Evolutionary conservation across 2,113 vertebrate species (phyloP).

Genomic region (Myotis davidii): DNA sequence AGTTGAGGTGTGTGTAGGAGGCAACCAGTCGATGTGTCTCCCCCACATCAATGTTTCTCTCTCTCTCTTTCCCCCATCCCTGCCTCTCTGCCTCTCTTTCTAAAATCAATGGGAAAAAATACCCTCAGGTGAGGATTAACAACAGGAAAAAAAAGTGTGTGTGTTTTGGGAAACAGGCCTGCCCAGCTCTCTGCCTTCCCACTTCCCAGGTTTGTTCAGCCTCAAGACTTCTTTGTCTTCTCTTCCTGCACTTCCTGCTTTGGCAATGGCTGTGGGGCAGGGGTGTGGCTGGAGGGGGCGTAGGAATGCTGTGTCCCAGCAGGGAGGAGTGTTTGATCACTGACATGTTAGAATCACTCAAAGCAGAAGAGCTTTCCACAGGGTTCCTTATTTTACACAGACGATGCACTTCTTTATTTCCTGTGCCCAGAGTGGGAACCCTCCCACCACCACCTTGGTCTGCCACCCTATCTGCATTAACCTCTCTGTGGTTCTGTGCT

Average conservation of each 20-base stretch:
- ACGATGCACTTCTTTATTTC: background rate
- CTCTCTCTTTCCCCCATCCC: no score
- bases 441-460: rapidly evolving
- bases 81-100: no score
- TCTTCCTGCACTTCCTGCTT: background rate
- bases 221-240: background rate
- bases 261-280: background rate
- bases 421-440: background rate
- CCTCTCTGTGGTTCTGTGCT: background rate
- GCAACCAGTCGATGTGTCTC: no score
- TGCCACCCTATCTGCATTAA: background rate
- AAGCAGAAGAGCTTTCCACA: background rate
- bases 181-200: background rate
- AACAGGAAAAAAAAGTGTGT: background rate
- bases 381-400: background rate
- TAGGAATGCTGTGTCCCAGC: no score
- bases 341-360: background rate
- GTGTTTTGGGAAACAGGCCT: background rate
- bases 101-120: no score
- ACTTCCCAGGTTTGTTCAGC: background rate
- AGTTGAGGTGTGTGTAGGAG: no score
- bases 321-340: background rate
- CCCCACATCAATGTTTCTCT: no score
- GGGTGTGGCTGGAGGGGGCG: background rate
- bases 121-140: no score